Conservation (phyloP, 2,797 vertebrate genomes). For the Dermochelys coriacea region DNA sequence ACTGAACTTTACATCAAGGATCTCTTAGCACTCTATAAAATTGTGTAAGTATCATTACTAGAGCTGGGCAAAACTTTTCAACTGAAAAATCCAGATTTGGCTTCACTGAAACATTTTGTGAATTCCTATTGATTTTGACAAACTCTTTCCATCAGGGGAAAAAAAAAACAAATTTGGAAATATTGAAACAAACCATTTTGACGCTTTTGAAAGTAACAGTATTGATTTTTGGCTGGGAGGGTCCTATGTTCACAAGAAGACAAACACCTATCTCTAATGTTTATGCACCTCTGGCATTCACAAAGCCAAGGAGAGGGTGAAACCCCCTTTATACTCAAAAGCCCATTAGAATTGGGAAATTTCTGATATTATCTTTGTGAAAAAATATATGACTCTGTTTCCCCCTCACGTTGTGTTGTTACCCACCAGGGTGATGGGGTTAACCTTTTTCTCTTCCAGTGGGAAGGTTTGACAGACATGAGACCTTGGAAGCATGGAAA, state of each 20-base stretch:
- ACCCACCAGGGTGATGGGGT: neutral
- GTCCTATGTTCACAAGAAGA: neutral
- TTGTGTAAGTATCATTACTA: neutral
- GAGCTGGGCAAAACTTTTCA: neutral
- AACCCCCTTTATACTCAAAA: neutral
- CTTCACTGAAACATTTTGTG: neutral
- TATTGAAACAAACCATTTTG: neutral
- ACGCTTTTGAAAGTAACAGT: neutral
- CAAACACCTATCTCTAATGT: neutral
- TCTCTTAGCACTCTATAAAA: neutral
- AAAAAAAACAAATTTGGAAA: neutral
- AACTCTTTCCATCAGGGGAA: neutral
- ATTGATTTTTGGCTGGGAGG: neutral
- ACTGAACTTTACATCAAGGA: neutral
- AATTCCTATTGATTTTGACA: neutral
- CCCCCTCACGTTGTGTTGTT: neutral
- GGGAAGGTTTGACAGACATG: neutral
- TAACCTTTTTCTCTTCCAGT: neutral
- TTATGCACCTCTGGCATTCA: neutral
- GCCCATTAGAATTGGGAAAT: neutral
- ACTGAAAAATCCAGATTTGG: neutral
- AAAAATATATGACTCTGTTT: neutral
- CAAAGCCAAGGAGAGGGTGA: neutral
- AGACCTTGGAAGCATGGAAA: neutral
- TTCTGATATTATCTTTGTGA: neutral